phyloP scores from a whole-genome alignment of 2,888 invertebrate species.

The Temnothorax unifasciatus region DNA sequence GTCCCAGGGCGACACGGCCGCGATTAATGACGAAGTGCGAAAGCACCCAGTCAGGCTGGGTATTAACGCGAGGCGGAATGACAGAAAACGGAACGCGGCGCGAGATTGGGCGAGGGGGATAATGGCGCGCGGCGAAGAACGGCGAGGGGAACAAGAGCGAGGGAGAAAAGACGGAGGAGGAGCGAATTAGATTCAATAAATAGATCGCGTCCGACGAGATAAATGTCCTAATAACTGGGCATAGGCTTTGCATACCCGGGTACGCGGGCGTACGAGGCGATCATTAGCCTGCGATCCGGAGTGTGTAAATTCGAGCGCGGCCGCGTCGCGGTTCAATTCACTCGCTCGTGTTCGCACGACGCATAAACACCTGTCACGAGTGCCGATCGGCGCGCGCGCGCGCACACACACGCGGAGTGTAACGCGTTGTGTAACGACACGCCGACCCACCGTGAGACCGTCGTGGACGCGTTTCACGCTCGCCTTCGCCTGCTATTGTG shows the following conservation, averaged over 20 bases:
- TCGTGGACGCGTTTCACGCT: constrained; percentile 65
- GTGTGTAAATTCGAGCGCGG: constrained; percentile 51
- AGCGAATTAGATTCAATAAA: constrained; percentile 40
- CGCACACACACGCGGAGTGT: constrained; percentile 10
- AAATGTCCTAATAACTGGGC: constrained; percentile 31
- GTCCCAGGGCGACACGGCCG: constrained; percentile 46
- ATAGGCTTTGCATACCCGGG: not conserved
- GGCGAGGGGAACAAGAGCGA: not conserved
- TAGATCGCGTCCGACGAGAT: constrained; percentile 41
- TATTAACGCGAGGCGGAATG: constrained; percentile 48
- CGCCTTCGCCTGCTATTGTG: constrained; percentile 62
- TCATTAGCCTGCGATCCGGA: constrained; percentile 17
- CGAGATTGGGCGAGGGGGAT: constrained; percentile 28
- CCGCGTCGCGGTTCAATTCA: constrained; percentile 40
- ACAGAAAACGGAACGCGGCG: constrained; percentile 40
- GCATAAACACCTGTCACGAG: constrained; percentile 64
- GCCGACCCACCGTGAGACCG: constrained; percentile 73
- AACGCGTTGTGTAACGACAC: constrained; percentile 70
- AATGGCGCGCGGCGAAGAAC: not conserved
- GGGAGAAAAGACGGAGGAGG: not conserved
- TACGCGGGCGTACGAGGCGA: not conserved
- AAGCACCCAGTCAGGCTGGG: constrained; percentile 3
- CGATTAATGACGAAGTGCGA: constrained; percentile 50
- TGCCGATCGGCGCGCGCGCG: constrained; percentile 37
- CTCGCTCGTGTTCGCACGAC: constrained; percentile 26